Conservation (phyloP, 2,888 invertebrate genomes). For the Plemyria rubiginata region DNA sequence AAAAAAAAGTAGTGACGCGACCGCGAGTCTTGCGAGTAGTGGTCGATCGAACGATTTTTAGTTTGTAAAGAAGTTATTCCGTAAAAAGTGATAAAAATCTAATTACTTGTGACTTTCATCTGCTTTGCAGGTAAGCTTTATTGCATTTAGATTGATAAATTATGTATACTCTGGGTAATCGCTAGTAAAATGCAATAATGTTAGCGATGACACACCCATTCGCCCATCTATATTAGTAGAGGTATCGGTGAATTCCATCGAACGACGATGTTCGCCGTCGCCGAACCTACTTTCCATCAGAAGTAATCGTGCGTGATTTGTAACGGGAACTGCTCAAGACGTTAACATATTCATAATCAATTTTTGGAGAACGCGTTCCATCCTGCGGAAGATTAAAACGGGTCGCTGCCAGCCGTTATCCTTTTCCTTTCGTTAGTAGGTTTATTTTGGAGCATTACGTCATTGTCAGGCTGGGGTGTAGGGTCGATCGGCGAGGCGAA, state of each 20-base stretch:
- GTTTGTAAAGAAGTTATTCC: too few relatives aligned
- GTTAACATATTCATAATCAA: slow-evolving; percentile 9
- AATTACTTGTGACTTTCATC: slow-evolving; percentile 43
- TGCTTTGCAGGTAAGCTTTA: slow-evolving; percentile 54
- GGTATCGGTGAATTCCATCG: slow-evolving; percentile 60
- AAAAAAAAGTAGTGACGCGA: slow-evolving; percentile 65
- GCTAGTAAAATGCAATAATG: slow-evolving; percentile 33
- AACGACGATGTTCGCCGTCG: slow-evolving; percentile 6
- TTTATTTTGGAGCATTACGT: slow-evolving; percentile 85
- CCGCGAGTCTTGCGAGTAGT: too few relatives aligned
- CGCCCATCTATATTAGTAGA: too few relatives aligned
- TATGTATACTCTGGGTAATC: background rate
- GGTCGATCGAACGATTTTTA: slow-evolving; percentile 73
- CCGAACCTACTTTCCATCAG: slow-evolving; percentile 42
- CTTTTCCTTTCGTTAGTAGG: too few relatives aligned
- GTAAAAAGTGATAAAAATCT: slow-evolving; percentile 50
- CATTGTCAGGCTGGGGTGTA: slow-evolving; percentile 62
- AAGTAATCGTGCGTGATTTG: slow-evolving; percentile 32
- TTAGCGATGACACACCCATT: slow-evolving; percentile 78
- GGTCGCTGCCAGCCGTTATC: slow-evolving; percentile 56
- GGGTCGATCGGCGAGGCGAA: slow-evolving; percentile 49
- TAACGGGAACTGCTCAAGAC: slow-evolving; percentile 34
- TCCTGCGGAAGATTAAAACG: slow-evolving; percentile 57
- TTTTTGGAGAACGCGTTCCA: slow-evolving; percentile 19
- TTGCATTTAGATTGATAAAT: background rate